Conservation (phyloP, 2,113 vertebrate genomes). For the Hiodon tergisus region DNA sequence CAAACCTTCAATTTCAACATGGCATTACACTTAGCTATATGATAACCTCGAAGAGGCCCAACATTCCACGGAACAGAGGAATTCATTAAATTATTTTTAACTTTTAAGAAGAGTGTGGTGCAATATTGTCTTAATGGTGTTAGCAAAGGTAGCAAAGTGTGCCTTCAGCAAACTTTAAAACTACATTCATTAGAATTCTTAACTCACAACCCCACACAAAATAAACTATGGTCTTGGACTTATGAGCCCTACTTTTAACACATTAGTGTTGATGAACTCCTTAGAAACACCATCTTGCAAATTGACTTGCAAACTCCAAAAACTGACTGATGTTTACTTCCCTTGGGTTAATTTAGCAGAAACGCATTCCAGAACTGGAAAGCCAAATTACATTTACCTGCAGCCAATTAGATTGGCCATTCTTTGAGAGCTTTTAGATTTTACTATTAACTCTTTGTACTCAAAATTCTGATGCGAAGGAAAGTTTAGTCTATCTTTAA, state of each 20-base stretch:
- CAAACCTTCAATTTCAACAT: neutral
- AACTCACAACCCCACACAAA: slow-evolving; percentile 7
- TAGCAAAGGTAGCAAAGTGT: slow-evolving; percentile 11
- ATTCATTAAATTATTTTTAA: neutral
- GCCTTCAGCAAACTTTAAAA: neutral
- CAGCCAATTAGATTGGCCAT: neutral
- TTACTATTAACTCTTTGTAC: too few species aligned
- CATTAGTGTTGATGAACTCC: neutral
- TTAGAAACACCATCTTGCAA: slow-evolving; percentile 15
- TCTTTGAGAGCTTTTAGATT: neutral
- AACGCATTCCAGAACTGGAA: slow-evolving; percentile 1
- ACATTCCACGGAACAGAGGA: neutral
- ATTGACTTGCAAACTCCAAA: neutral
- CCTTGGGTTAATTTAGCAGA: neutral
- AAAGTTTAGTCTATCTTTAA: too few species aligned
- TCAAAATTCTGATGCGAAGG: too few species aligned
- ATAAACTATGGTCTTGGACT: neutral
- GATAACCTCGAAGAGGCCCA: neutral
- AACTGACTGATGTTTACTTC: neutral
- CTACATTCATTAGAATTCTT: neutral
- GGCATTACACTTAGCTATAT: neutral
- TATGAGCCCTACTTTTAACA: neutral
- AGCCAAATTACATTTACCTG: neutral
- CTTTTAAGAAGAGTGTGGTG: neutral
- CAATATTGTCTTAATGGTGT: neutral